phyloP scores from a whole-genome alignment of 1,140 invertebrate genomes.

The Orius insidiosus region DNA sequence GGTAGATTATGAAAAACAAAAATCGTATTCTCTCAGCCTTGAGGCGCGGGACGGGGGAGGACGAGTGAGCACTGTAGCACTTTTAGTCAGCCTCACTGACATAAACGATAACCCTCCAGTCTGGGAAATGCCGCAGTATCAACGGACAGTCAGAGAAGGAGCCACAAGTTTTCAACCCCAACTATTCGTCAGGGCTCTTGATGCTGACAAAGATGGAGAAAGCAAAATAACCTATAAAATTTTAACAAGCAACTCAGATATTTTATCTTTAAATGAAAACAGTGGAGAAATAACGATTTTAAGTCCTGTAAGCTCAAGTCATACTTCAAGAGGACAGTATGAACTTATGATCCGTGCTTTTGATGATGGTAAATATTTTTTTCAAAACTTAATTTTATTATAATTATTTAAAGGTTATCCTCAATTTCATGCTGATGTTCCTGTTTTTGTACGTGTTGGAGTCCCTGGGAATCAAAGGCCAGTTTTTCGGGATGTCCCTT shows the following conservation, averaged over 20 bases:
- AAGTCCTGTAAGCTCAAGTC: slow-evolving; percentile 42
- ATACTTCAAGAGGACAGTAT: slow-evolving; percentile 53
- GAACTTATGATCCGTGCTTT: slow-evolving; percentile 48
- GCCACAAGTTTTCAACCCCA: slow-evolving; percentile 55
- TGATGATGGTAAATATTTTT: too few relatives aligned
- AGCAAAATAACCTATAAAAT: slow-evolving; percentile 47
- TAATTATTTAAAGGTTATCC: too few relatives aligned
- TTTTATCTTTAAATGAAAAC: slow-evolving; percentile 40
- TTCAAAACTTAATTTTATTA: too few relatives aligned
- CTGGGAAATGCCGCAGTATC: slow-evolving; percentile 55
- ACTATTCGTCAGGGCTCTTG: slow-evolving; percentile 49
- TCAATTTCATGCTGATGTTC: slow-evolving; percentile 41
- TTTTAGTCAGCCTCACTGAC: slow-evolving; percentile 52
- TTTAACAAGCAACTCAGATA: slow-evolving; percentile 40
- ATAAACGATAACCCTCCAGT: slow-evolving; percentile 69
- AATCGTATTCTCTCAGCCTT: slow-evolving; percentile 56
- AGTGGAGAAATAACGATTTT: slow-evolving; percentile 50
- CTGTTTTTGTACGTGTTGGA: slow-evolving; percentile 48
- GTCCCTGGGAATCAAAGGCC: slow-evolving; percentile 60
- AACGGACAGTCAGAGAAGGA: slow-evolving; percentile 51
- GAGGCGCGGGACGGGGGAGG: slow-evolving; percentile 62
- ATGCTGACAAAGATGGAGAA: slow-evolving; percentile 52
- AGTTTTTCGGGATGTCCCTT: slow-evolving; percentile 53
- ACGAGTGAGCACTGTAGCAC: slow-evolving; percentile 42
- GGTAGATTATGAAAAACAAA: slow-evolving; percentile 56